Base-by-base conservation (phyloP, 2,113 vertebrate genomes). In the Rhinolophus ferrumequinum region DNA sequence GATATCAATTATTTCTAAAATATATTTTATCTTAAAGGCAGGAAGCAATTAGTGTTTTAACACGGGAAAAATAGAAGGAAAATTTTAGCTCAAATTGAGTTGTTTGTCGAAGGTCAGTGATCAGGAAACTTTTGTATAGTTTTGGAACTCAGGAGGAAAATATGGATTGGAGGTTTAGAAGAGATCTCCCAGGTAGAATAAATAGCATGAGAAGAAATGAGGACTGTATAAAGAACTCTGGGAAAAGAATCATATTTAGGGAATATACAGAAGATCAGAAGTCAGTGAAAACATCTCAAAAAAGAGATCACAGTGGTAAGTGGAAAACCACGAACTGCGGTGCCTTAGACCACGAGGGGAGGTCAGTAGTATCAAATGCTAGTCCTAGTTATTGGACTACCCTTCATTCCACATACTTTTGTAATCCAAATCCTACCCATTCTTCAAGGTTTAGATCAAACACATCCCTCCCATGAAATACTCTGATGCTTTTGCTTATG, bases 1-100 rank as follows among this genome's bases (percentile, higher is more conserved):
- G 18, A 84, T 56, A 75, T 13, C n/a, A 72, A 81, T 81, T 82
- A 83, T 83, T 94, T 81, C 58, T 93, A 92, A 85, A 85, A 84
- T 18, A 81, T 28, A 35, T 76, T 70, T 75, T 88, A 94, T 89
- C 56, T 70, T 76, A 90, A 73, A 93, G 76, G 33, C 69, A 90
- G 47, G 76, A 92, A 92, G 52, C 44, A 38, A 86, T 44, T 85
- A 91, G 60, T 94, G 62, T 94, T 92, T 84, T 88, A 92, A 73
- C 41, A n/a, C 8, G 15, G 15, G n/a, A 87, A 73, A 94, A 50
- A 50, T 67, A 28, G 26, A 90, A 90, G n/a, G 26, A 90, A 90
- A 76, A 69, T 83, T 95, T 88, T 15, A 50, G 50, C 90, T 97
- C 64, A 67, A 62, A 95, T 2, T 88, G 47, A 87, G 30, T 54